phyloP scores from a whole-genome alignment of 1,140 invertebrate species.

The Euura lappo region DNA sequence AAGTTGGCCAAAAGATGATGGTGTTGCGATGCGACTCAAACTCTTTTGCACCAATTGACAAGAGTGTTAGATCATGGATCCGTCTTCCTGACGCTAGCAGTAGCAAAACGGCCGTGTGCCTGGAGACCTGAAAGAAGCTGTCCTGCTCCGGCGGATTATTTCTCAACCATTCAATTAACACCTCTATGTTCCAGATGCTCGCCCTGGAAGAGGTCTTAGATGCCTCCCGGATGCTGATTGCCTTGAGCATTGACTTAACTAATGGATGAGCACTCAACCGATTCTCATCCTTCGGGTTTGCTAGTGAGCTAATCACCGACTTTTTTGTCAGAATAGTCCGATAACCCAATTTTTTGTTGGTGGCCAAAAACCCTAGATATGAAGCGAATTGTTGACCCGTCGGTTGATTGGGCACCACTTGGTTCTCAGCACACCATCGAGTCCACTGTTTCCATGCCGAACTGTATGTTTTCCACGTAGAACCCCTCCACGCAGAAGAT shows the following conservation, averaged over 20 bases:
- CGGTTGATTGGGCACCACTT: conserved; percentile 27
- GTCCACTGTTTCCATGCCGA: conserved; percentile 34
- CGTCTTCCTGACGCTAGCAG: conserved; percentile 43
- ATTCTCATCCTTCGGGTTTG: conserved; percentile 7
- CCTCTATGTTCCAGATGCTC: conserved; percentile 21
- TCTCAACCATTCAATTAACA: conserved; percentile 20
- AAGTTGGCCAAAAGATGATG: conserved; percentile 40
- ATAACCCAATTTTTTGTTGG: conserved; percentile 17
- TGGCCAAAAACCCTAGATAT: conserved; percentile 20
- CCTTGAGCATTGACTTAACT: conserved; percentile 17
- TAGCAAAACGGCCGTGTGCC: conserved; percentile 33
- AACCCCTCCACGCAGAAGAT: conserved; percentile 32
- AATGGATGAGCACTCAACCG: conserved; percentile 16
- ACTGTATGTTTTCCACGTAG: conserved; percentile 34
- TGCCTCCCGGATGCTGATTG: conserved; percentile 11
- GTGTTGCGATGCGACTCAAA: neutral
- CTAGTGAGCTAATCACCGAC: conserved; percentile 18
- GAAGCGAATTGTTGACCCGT: conserved; percentile 20
- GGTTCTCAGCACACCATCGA: conserved; percentile 30
- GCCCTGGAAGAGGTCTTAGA: neutral
- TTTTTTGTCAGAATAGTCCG: conserved; percentile 20
- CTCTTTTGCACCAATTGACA: conserved; percentile 30
- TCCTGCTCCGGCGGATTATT: conserved; percentile 20
- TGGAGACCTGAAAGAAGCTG: conserved; percentile 39
- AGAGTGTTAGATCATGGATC: conserved; percentile 45